Percentiles rank a stretch among this genome's conserved stretches.
Evolutionary conservation across 1,140 invertebrate species (phyloP).

Genomic region (Parapsyche elsis): DNA sequence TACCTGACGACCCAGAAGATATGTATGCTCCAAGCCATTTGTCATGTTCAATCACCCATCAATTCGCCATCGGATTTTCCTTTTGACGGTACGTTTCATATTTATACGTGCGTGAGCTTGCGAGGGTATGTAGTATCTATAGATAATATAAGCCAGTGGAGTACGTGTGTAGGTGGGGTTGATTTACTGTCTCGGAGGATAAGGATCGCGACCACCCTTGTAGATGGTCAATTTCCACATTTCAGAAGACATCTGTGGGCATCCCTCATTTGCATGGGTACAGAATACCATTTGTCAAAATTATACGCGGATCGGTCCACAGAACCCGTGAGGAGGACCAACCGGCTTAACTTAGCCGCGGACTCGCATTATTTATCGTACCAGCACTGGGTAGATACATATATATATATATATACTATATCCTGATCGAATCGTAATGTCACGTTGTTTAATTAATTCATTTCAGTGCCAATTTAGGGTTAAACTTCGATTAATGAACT

Average conservation of each 20-base stretch:
- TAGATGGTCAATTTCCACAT: conserved; percentile 37
- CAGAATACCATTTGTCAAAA: conserved; percentile 40
- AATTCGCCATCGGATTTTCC: neutral
- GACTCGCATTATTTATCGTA: no score
- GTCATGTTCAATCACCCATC: conserved; percentile 10
- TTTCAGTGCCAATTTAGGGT: no score
- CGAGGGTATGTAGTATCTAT: no score
- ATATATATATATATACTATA: neutral
- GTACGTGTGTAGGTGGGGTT: neutral
- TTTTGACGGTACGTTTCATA: no score
- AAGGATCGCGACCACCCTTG: conserved; percentile 28
- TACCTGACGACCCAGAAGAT: no score
- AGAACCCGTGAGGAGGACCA: neutral
- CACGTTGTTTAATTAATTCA: no score
- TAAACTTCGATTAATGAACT: no score
- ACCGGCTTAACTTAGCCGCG: neutral
- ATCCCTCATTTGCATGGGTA: conserved; percentile 32
- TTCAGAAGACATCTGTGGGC: conserved; percentile 36
- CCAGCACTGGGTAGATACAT: neutral
- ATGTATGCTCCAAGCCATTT: neutral
- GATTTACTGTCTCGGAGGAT: conserved; percentile 38
- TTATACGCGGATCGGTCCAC: conserved; percentile 7
- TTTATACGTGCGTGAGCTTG: no score
- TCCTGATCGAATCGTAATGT: neutral
- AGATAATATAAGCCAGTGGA: no score